Conservation (phyloP, 2,113 vertebrate species). For the Aix galericulata region DNA sequence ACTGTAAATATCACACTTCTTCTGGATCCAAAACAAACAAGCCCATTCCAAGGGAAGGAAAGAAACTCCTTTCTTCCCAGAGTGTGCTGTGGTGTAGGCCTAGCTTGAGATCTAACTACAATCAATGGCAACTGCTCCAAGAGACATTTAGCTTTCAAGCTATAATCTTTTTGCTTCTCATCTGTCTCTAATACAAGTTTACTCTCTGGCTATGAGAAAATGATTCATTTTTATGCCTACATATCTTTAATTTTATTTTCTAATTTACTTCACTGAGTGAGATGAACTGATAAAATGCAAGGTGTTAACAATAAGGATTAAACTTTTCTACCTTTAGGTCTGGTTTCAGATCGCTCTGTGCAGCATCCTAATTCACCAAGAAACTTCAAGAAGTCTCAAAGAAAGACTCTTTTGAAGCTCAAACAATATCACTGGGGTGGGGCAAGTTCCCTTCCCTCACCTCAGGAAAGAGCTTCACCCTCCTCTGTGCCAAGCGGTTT, state of each 20-base stretch:
- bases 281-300: not conserved
- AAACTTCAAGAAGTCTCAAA: not conserved
- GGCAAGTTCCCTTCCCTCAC: conserved; percentile 6
- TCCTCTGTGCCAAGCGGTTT: not conserved
- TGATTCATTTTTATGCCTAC: not conserved
- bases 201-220: not conserved
- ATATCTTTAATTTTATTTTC: conserved; percentile 9
- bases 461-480: not conserved
- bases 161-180: not conserved
- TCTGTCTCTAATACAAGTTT: not conserved
- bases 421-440: not conserved
- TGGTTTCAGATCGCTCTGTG: not conserved
- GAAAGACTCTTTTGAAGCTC: not conserved
- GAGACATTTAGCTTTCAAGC: not conserved
- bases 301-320: conserved; percentile 15
- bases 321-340: not conserved
- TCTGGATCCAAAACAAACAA: not conserved
- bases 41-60: not conserved
- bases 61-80: not conserved
- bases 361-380: conserved; percentile 5
- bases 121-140: not conserved
- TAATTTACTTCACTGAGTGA: not conserved
- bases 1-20: not conserved
- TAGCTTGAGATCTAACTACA: not conserved
- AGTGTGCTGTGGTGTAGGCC: not conserved